phyloP scores from a whole-genome alignment of 2,888 invertebrate genomes.

The Lithosia quadra region DNA sequence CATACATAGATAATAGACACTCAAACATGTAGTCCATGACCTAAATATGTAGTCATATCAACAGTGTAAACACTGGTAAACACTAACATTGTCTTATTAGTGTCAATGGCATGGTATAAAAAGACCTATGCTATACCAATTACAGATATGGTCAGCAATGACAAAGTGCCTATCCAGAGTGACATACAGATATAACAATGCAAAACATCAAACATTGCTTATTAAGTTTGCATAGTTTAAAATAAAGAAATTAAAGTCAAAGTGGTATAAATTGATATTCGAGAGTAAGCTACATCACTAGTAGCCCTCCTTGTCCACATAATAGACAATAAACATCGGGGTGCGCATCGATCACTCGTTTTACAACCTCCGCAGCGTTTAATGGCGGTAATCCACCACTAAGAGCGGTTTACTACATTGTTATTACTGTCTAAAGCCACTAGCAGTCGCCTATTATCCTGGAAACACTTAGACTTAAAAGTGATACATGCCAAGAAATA shows the following conservation, averaged over 20 bases:
- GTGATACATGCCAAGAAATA: slow-evolving; percentile 25
- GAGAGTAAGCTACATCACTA: slow-evolving; percentile 48
- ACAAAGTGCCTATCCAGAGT: no score
- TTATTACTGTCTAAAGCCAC: slow-evolving; percentile 69
- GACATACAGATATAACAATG: no score
- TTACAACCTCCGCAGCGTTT: slow-evolving; percentile 76
- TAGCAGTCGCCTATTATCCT: slow-evolving; percentile 48
- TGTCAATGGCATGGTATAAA: no score
- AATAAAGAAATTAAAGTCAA: slow-evolving; percentile 10
- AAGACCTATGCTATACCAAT: no score
- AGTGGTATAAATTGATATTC: slow-evolving; percentile 31
- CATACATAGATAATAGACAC: no score
- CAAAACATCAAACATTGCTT: no score
- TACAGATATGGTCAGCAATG: no score
- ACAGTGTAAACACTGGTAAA: no score
- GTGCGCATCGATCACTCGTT: slow-evolving; percentile 79
- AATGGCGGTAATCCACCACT: slow-evolving; percentile 83
- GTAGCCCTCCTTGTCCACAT: slow-evolving; percentile 59
- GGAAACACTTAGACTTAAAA: slow-evolving; percentile 53
- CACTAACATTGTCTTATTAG: no score
- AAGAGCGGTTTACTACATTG: slow-evolving; percentile 76
- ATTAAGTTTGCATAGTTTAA: no score
- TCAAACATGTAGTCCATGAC: no score
- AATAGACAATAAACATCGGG: slow-evolving; percentile 72
- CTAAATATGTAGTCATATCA: no score